Conservation (phyloP, 2,888 invertebrate genomes). For the Caprella mutica region DNA sequence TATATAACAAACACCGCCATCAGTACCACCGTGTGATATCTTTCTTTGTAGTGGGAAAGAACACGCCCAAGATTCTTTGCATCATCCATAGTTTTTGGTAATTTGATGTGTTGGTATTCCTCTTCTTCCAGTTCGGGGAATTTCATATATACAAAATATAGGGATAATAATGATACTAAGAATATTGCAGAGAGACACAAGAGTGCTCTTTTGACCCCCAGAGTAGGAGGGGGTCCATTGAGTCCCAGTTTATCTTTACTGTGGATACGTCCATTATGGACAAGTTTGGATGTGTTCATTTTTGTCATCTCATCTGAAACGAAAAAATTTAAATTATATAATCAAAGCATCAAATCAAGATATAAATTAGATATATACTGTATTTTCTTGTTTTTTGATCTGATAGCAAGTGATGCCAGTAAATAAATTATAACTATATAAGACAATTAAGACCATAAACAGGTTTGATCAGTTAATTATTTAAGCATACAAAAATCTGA, state of each 20-base stretch:
- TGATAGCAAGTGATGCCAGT: no score
- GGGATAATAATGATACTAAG: conserved; percentile 18
- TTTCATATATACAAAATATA: conserved; percentile 30
- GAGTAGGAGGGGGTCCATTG: background rate
- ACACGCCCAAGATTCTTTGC: conserved; percentile 87
- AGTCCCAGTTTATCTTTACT: background rate
- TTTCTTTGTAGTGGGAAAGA: conserved; percentile 80
- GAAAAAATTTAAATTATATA: no score
- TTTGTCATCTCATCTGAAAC: conserved; percentile 11
- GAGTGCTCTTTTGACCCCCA: conserved; percentile 16
- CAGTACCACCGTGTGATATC: conserved; percentile 83
- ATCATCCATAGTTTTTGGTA: conserved; percentile 89
- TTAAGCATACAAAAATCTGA: no score
- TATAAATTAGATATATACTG: no score
- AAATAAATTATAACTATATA: no score
- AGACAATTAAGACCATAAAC: no score
- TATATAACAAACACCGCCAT: conserved; percentile 79
- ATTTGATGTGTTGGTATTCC: conserved; percentile 56
- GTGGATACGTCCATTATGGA: background rate
- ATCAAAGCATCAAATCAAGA: no score
- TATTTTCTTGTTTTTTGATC: no score
- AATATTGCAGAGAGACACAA: conserved; percentile 28
- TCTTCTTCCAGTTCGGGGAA: conserved; percentile 30
- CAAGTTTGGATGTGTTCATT: background rate
- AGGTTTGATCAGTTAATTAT: no score